A percentile compares a stretch with the other conserved stretches of the same genome.
Conservation (phyloP, 2,113 vertebrate species). For the Pseudopipra pipra region DNA sequence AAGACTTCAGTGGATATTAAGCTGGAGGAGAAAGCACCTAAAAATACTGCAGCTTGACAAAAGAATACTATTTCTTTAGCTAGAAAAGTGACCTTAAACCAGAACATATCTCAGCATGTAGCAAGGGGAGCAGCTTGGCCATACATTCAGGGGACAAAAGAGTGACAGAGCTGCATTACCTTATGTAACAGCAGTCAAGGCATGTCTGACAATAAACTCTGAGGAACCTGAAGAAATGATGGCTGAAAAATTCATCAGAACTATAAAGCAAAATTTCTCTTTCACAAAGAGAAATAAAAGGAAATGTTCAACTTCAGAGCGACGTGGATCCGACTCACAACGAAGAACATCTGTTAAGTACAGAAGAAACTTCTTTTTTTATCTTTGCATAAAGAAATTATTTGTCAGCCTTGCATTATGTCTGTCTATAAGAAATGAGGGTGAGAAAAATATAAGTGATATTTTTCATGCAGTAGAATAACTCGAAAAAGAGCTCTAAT, state of each 20-base stretch:
- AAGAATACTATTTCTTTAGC: neutral
- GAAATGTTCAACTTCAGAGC: neutral
- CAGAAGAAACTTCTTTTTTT: neutral
- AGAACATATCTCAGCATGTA: constrained; percentile 60
- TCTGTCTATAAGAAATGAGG: neutral
- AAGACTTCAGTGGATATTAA: neutral
- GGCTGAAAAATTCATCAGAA: neutral
- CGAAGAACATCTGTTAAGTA: neutral
- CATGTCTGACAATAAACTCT: neutral
- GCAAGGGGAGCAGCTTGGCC: neutral
- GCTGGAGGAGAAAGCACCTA: neutral
- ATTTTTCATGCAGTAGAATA: neutral
- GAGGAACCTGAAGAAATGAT: neutral
- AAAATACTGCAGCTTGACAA: constrained; percentile 47
- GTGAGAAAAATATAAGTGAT: neutral
- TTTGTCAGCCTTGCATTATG: neutral
- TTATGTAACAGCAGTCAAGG: neutral
- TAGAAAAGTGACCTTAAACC: constrained; percentile 34
- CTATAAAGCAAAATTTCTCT: neutral
- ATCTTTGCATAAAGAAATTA: neutral
- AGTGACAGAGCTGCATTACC: neutral
- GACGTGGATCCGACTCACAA: neutral
- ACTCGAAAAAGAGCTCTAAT: neutral
- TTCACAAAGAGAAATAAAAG: neutral
- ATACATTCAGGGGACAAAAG: neutral